Percentiles rank a stretch among this genome's conserved stretches.
These are phyloP conservation scores for Hyperoplus lanceolatus DNA, from an alignment of 2,797 vertebrate genomes.

Conservation along the genomic window DNA sequence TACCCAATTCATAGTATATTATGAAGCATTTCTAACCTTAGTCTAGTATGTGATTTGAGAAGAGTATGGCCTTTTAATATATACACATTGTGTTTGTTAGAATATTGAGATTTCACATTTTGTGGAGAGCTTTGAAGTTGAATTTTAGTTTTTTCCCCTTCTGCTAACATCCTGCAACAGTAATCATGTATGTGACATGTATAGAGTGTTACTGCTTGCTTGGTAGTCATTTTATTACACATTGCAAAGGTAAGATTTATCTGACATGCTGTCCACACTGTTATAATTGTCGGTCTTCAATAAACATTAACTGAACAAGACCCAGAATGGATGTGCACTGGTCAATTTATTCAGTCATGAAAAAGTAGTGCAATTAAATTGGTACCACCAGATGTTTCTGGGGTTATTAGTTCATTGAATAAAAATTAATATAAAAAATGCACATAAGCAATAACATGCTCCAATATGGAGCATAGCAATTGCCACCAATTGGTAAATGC, in stretches of 20 bases:
- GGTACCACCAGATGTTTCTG: not conserved
- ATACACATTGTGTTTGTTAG: slow-evolving; percentile 72
- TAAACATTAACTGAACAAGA: slow-evolving; percentile 82
- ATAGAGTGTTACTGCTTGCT: slow-evolving; percentile 75
- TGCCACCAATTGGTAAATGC: slow-evolving; percentile 38
- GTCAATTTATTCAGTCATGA: slow-evolving; percentile 21
- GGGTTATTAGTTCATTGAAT: not conserved
- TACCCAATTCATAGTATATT: slow-evolving; percentile 64
- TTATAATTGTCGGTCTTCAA: slow-evolving; percentile 81
- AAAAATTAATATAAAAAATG: slow-evolving; percentile 26
- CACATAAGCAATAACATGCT: slow-evolving; percentile 27
- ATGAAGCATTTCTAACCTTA: slow-evolving; percentile 67
- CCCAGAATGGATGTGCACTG: not conserved
- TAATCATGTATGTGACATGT: slow-evolving; percentile 65
- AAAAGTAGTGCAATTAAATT: not conserved
- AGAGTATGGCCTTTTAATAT: slow-evolving; percentile 82
- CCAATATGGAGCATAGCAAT: slow-evolving; percentile 76
- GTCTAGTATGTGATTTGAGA: slow-evolving; percentile 68
- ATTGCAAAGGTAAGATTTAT: slow-evolving; percentile 64
- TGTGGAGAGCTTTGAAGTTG: slow-evolving; percentile 68
- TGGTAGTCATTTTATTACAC: slow-evolving; percentile 77
- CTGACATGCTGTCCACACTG: slow-evolving; percentile 75
- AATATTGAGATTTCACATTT: slow-evolving; percentile 72
- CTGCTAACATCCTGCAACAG: slow-evolving; percentile 73
- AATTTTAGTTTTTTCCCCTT: slow-evolving; percentile 48